Base-by-base conservation (phyloP, 2,113 vertebrate genomes). In the Irena cyanogastra region DNA sequence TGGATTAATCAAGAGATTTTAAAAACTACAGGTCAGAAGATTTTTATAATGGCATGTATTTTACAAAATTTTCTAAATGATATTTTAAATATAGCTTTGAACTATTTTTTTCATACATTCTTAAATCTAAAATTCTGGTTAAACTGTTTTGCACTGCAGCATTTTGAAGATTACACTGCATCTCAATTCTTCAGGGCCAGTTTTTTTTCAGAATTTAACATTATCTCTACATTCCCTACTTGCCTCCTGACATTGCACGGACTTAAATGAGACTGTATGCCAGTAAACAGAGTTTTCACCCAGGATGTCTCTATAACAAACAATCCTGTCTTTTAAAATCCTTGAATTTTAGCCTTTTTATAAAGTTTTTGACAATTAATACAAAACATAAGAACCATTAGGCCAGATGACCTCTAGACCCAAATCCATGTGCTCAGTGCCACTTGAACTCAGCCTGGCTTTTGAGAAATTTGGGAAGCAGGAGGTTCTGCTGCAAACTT, bases 231-330 rank as follows among this genome's bases (percentile, higher is more conserved):
- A 7, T 70, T 87, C 28, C 11, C 13, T 19, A 20, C 50, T 50
- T 31, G 4, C 19, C 21, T 20, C n/a, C n/a, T n/a, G n/a, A n/a
- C 19, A 5, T 78, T 50, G 37, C 20, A 13, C 0, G 1, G 39
- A 50, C 17, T 64, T 57, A 14, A 68, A 2, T 47, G 66, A 70
- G 28, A 35, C 45, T 68, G 37, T 19, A 17, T 57, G 33, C 10
- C 47, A 16, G n/a, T 16, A 63, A 79, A 82, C 8, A 27, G 68
- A n/a, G 57, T 65, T 84, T 89, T 56, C 49, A 30, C 35, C 5
- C 33, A 45, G 27, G 15, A 42, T 52, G 23, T 42, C 18, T 82
- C 57, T 57, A 1, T 45, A 82, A 44, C 22, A 78, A 75, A 22
- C 16, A 69, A 10, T 28, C 20, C n/a, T 65, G 7, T 35, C 13